Evolutionary conservation across 1,140 invertebrate species (phyloP), one percentile per base, ranked within the genome.

Genomic region (Archivesica marissinica): DNA sequence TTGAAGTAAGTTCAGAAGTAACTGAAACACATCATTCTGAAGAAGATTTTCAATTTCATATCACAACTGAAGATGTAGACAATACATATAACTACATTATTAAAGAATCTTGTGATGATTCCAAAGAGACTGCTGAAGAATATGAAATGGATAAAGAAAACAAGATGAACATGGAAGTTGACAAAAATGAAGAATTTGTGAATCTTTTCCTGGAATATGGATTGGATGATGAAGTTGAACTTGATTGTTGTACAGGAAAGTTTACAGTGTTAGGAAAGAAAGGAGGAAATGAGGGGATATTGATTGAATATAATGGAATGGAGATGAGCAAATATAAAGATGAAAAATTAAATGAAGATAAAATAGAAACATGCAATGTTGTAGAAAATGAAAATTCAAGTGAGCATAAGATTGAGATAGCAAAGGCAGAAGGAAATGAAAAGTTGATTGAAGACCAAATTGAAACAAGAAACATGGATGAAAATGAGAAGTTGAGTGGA

Each of bases 211-310:
- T 70, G 25, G 35, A 23, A 15, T 83, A 41, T 83, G 56, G 39
- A 17, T 44, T 52, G 23, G 80, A 72, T 74, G 80, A 83, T 28
- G 80, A 83, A 64, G 23, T 75, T 41, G 80, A 83, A 50, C 70
- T 83, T 44, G 80, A 83, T 28, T 64, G 44, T 61, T 33, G 20
- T 44, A 83, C 80, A n/a, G 80, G 80, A 30, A 70, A 83, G 64
- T 33, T 83, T 17, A 83, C 33, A 75, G 54, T 74, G 25, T n/a
- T 83, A 47, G 38, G 44, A 0, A 75, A 74, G 25, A 83, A 41
- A 47, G 39, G 1, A 38, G 9, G 11, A 11, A 4, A 72, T 25
- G 38, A 44, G 59, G 41, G 2, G n/a, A 50, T 50, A 15, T 50
- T n/a, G 17, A 33, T 6, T 35, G 41, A 52, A 33, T 0, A 50